Evolutionary conservation across 2,113 vertebrate species (phyloP).

Genomic region (Electrona antarctica): DNA sequence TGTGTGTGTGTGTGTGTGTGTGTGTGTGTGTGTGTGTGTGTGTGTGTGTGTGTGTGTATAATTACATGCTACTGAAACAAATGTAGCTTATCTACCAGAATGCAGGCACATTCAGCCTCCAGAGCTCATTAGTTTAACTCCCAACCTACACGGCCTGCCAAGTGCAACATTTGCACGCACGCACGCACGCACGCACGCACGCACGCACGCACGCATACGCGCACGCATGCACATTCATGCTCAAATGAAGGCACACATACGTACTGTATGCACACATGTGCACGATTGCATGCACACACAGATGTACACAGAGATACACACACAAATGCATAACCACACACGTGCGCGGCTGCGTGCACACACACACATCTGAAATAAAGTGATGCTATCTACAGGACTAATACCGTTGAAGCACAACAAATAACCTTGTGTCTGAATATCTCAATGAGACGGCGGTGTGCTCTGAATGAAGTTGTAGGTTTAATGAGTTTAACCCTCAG

Average conservation of each 20-base stretch:
- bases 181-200: constrained; percentile 14
- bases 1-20: not conserved
- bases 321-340: not conserved
- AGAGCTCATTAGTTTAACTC: constrained; percentile 22
- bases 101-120: constrained; percentile 28
- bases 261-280: not conserved
- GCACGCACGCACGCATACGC: not conserved
- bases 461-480: not conserved
- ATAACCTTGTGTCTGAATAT: not conserved
- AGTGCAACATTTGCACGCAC: constrained; percentile 20
- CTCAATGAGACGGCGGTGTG: not conserved
- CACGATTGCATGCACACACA: not conserved
- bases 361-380: not conserved
- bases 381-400: not conserved
- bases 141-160: constrained; percentile 17
- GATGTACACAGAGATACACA: too few species aligned
- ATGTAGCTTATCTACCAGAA: constrained; percentile 41
- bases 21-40: not conserved
- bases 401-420: not conserved
- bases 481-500: not conserved
- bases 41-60: not conserved
- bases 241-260: too few species aligned
- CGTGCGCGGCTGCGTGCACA: not conserved
- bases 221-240: too few species aligned
- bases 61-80: constrained; percentile 3